These are phyloP conservation scores for Ceratosolen fusciceps DNA, from an alignment of 1,140 invertebrate species.

Conservation along the genomic window DNA sequence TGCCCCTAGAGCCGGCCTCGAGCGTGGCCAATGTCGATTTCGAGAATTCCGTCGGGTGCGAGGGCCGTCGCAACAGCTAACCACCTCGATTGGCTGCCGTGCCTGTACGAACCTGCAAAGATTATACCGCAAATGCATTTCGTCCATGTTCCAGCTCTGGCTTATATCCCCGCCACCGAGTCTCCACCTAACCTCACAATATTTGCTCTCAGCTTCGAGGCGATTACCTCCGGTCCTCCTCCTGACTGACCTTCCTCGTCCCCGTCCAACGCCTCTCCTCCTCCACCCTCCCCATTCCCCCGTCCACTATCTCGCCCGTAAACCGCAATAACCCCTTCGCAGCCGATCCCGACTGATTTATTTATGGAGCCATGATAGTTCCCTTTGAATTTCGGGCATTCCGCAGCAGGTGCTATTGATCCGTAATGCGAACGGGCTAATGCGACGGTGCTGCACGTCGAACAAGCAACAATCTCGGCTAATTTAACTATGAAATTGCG, in stretches of 20 bases:
- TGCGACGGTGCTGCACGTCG: not conserved
- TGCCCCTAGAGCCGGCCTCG: not conserved
- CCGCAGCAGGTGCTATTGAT: conserved; percentile 12
- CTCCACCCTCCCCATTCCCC: no score
- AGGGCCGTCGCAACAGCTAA: not conserved
- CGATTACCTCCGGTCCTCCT: no score
- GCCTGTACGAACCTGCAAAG: not conserved
- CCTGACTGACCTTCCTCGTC: no score
- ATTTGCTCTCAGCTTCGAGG: not conserved
- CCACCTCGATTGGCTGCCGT: not conserved
- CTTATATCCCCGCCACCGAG: not conserved
- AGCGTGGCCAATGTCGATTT: not conserved
- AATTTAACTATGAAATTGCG: not conserved
- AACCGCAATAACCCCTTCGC: no score
- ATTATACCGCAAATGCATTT: not conserved
- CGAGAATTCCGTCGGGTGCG: not conserved
- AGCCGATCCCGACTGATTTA: not conserved
- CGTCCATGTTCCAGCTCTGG: not conserved
- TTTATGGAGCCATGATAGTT: not conserved
- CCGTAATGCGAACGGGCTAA: not conserved
- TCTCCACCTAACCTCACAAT: not conserved
- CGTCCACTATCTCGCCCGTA: no score
- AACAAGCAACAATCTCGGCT: no score
- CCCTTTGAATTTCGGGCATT: not conserved
- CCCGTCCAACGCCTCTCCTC: no score